Percentiles rank a stretch among this genome's conserved stretches.
Evolutionary conservation across 2,888 invertebrate species (phyloP).

Genomic region (Torymus auratus): DNA sequence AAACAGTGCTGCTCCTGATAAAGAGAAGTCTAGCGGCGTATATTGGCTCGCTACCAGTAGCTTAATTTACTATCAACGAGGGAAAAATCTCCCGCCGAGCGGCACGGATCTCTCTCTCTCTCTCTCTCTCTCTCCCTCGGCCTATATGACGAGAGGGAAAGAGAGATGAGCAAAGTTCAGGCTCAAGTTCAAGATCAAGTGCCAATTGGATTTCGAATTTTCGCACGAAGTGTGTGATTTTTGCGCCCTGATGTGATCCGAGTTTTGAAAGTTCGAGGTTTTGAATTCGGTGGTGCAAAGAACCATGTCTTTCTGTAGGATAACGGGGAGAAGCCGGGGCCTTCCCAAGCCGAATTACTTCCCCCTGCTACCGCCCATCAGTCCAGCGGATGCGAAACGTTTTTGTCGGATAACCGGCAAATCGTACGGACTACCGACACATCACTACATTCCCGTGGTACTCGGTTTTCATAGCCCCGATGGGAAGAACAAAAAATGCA

Average conservation of each 20-base stretch:
- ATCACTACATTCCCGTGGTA: conserved; percentile 88
- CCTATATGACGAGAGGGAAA: neutral
- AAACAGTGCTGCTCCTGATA: no score
- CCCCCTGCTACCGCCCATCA: conserved; percentile 87
- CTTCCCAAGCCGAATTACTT: conserved; percentile 90
- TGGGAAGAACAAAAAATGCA: conserved; percentile 79
- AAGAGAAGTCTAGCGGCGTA: no score
- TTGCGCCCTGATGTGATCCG: neutral
- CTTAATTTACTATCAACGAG: neutral
- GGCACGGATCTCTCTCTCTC: no score
- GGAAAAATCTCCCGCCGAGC: neutral
- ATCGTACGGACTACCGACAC: conserved; percentile 84
- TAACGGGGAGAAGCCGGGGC: conserved; percentile 87
- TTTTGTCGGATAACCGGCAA: conserved; percentile 89
- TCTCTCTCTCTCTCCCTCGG: no score
- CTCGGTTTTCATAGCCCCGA: conserved; percentile 77
- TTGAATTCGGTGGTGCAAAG: neutral
- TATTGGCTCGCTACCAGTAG: conserved; percentile 56
- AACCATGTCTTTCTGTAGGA: conserved; percentile 86
- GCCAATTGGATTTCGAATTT: neutral
- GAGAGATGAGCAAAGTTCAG: conserved; percentile 2
- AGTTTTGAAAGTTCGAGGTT: conserved; percentile 4
- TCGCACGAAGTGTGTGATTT: neutral
- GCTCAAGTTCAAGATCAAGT: neutral
- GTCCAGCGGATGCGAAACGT: conserved; percentile 89